A percentile compares a stretch with the other conserved stretches of the same genome.
phyloP scores from a whole-genome alignment of 2,113 vertebrate genomes.

The Corythaixoides concolor region DNA sequence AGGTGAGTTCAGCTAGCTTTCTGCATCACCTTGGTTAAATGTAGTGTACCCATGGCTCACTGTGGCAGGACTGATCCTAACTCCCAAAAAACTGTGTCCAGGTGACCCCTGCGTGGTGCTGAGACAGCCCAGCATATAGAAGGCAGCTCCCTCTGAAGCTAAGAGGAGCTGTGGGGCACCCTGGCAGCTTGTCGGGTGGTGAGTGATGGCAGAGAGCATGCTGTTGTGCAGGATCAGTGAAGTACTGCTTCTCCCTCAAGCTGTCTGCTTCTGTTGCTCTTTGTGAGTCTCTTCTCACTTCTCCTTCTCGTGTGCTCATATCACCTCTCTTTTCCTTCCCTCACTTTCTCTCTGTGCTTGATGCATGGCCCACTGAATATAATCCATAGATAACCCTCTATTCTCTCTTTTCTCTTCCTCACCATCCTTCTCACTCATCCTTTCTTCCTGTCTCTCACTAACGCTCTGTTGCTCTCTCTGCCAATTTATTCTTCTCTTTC shows the following conservation, averaged over 20 bases:
- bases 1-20: neutral
- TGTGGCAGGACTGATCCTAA: accelerated
- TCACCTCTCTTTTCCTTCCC: slow-evolving; percentile 28
- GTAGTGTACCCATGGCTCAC: neutral
- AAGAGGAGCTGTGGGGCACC: neutral
- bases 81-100: neutral
- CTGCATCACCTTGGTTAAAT: neutral
- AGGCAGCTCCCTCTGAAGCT: neutral
- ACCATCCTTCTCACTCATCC: slow-evolving; percentile 31
- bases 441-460: slow-evolving; percentile 54
- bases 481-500: slow-evolving; percentile 53
- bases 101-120: neutral
- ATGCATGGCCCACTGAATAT: neutral
- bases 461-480: slow-evolving; percentile 29
- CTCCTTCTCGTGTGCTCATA: neutral
- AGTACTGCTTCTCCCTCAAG: slow-evolving; percentile 7
- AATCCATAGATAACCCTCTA: neutral
- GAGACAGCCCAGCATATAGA: neutral
- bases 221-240: neutral
- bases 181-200: neutral
- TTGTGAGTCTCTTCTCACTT: slow-evolving; percentile 31
- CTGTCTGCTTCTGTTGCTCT: slow-evolving; percentile 11
- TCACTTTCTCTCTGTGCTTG: neutral
- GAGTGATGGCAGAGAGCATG: slow-evolving; percentile 42
- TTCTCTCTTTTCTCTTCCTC: slow-evolving; percentile 19